These are phyloP conservation scores for Epistrophe grossulariae DNA, from an alignment of 2,888 invertebrate genomes.

Conservation along the genomic window DNA sequence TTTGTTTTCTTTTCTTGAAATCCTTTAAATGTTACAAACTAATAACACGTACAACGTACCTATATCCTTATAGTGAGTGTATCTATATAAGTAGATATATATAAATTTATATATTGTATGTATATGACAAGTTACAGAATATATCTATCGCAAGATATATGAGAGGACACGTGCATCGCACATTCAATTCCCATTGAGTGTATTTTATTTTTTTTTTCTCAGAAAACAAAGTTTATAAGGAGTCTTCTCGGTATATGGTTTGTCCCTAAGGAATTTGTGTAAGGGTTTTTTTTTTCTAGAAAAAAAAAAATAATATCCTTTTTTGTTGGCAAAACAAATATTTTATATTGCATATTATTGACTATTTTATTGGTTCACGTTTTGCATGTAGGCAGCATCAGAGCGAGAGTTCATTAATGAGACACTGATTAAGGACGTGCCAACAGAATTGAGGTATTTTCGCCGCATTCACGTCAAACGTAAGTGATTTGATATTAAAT, in stretches of 20 bases:
- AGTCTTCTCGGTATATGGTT: neutral
- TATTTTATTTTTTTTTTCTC: conserved; percentile 25
- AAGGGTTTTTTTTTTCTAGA: neutral
- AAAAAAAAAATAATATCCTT: neutral
- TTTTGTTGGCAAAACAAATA: conserved; percentile 30
- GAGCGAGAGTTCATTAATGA: conserved; percentile 51
- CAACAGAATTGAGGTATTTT: conserved; percentile 18
- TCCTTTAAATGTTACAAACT: conserved; percentile 30
- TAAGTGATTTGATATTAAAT: neutral
- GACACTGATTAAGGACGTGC: conserved; percentile 66
- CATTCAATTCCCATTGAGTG: conserved; percentile 63
- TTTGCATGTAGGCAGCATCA: conserved; percentile 36
- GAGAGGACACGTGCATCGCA: conserved; percentile 59
- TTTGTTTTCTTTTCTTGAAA: conserved; percentile 7
- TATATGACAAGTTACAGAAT: conserved; percentile 39
- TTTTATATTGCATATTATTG: conserved; percentile 51
- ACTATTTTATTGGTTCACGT: conserved; percentile 65
- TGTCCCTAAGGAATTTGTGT: conserved; percentile 21
- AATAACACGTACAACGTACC: conserved; percentile 57
- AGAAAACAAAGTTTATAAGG: conserved; percentile 14
- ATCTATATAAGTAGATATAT: neutral
- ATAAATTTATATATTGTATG: neutral
- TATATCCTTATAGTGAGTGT: neutral
- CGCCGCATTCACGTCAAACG: neutral
- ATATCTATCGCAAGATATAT: conserved; percentile 12